Percentiles rank a stretch among this genome's conserved stretches.
Evolutionary conservation across 2,113 vertebrate species (phyloP).

Genomic region (Myrmecobius fasciatus): DNA sequence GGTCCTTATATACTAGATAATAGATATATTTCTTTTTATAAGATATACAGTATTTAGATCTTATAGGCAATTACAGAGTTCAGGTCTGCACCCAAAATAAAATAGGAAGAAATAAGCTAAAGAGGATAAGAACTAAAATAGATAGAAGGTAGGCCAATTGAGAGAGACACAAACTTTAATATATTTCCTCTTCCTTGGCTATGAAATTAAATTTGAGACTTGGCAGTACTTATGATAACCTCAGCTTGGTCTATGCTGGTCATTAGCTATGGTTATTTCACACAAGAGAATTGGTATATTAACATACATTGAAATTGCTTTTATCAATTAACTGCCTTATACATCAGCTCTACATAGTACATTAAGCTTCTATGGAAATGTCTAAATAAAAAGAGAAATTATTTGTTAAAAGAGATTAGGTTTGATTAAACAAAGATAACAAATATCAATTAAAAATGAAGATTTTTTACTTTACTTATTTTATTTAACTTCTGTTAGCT

Average conservation of each 20-base stretch:
- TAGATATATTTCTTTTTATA: background rate
- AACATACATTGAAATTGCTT: slow-evolving; percentile 53
- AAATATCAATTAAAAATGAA: slow-evolving; percentile 25
- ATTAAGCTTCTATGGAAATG: slow-evolving; percentile 5
- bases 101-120: background rate
- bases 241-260: slow-evolving; percentile 44
- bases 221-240: slow-evolving; percentile 31
- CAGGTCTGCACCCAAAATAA: background rate
- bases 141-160: slow-evolving; percentile 33
- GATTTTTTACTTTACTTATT: background rate
- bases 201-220: slow-evolving; percentile 55
- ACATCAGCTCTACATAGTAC: background rate
- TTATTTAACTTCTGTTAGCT: background rate
- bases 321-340: slow-evolving; percentile 50
- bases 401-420: slow-evolving; percentile 32
- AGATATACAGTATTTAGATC: background rate
- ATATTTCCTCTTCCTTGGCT: slow-evolving; percentile 37
- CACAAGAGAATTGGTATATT: slow-evolving; percentile 52
- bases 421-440: slow-evolving; percentile 47
- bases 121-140: slow-evolving; percentile 33
- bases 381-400: slow-evolving; percentile 40
- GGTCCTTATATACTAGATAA: background rate
- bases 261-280: slow-evolving; percentile 57
- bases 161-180: slow-evolving; percentile 30
- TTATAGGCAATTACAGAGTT: background rate